Evolutionary conservation across 1,140 invertebrate species (phyloP), one percentile per base, ranked within the genome.

Genomic region (Drosophila saltans): DNA sequence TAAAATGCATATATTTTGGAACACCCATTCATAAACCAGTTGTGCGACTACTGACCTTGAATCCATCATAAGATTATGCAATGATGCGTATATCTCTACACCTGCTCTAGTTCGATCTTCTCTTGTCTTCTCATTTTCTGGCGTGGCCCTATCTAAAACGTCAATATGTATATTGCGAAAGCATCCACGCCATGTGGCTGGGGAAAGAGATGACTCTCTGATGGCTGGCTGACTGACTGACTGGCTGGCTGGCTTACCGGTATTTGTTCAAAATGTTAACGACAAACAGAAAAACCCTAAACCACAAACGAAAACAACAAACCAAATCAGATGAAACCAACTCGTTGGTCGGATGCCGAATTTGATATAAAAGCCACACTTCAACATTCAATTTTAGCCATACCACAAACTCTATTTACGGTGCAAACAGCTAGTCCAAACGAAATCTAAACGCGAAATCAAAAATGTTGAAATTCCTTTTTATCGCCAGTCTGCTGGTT

Each of bases 311-410:
- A 59, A 66, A 43, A 52, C 45, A 48, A 75, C 40, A 9, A 9
- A 59, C 1, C 8, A 48, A 52, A 52, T 52, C 6, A 52, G 21
- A 26, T 52, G 26, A 59, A 76, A 64, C 60, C 45, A 68, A 55
- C 66, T 64, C 33, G 16, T 21, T 48, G 66, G 60, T 3, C 40
- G 16, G 70, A 39, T 43, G 45, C 10, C 40, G 70, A 90, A 89
- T 85, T 81, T 73, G 65, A 89, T 89, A 89, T 89, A 89, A 89
- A 89, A 89, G 78, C 74, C 76, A 69, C 66, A 61, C 66, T 59
- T 41, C 28, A 48, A 45, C 75, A 77, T 71, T 71, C 69, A 90
- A 72, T 78, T 78, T 52, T 59, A 81, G 76, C 81, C 84, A 89
- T 77, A 89, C 78, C 81, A 75, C 58, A 84, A 89, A 89, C 74